A percentile compares a stretch with the other conserved stretches of the same genome.
Conservation (phyloP, 2,888 invertebrate species). For the Ferdinandea cuprea region DNA sequence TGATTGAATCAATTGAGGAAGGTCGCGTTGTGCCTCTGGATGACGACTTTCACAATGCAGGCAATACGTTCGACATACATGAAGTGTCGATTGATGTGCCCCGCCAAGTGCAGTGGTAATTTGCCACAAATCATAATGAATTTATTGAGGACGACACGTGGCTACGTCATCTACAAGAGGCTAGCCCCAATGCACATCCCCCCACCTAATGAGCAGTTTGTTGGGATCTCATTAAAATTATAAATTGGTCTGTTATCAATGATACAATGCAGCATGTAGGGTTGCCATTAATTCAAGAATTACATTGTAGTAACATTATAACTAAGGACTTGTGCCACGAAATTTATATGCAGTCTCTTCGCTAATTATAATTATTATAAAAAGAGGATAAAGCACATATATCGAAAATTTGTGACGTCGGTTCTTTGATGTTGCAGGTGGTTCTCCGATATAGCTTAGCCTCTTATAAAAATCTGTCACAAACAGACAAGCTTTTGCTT, state of each 20-base stretch:
- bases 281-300: conserved; percentile 26
- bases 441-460: too few species aligned
- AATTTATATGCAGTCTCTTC: too few species aligned
- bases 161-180: background rate
- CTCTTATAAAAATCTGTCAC: too few species aligned
- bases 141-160: conserved; percentile 46
- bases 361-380: too few species aligned
- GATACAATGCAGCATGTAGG: conserved; percentile 1
- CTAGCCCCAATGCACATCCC: too few species aligned
- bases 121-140: conserved; percentile 59
- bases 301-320: too few species aligned
- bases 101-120: conserved; percentile 49
- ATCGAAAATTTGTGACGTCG: too few species aligned
- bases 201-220: conserved; percentile 49
- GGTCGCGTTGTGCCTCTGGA: conserved; percentile 35
- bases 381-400: too few species aligned
- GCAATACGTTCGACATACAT: conserved; percentile 22
- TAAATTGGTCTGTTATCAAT: conserved; percentile 30
- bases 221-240: conserved; percentile 53
- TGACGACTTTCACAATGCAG: conserved; percentile 22
- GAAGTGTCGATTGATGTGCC: conserved; percentile 47
- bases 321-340: too few species aligned
- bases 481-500: too few species aligned
- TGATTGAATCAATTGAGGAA: conserved; percentile 63
- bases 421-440: too few species aligned